Percentiles rank a stretch among this genome's conserved stretches.
phyloP scores from a whole-genome alignment of 2,888 invertebrate species.

The Epinotia ramella region DNA sequence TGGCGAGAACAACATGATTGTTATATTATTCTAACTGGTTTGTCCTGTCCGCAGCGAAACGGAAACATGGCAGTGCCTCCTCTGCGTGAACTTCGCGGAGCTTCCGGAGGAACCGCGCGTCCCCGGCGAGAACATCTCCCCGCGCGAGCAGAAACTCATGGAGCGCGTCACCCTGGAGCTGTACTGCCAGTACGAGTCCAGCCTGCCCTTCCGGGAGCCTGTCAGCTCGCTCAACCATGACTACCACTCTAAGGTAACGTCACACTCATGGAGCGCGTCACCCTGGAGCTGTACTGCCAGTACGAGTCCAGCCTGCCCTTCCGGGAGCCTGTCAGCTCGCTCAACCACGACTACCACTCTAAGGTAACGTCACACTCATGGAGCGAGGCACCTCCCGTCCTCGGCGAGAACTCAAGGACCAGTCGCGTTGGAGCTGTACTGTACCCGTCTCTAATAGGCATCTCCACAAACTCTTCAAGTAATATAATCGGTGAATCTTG shows the following conservation, averaged over 20 bases:
- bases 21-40: too few relatives aligned
- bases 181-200: conserved; percentile 96
- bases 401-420: too few relatives aligned
- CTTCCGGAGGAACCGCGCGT: conserved; percentile 80
- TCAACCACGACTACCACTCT: conserved; percentile 50
- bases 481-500: too few relatives aligned
- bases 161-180: conserved; percentile 95
- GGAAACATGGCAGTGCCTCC: conserved; percentile 96
- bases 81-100: conserved; percentile 93
- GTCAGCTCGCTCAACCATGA: conserved; percentile 87
- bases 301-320: conserved; percentile 95
- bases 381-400: conserved; percentile 82
- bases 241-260: conserved; percentile 69
- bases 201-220: conserved; percentile 94
- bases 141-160: conserved; percentile 88
- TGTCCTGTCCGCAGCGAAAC: conserved; percentile 85
- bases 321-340: conserved; percentile 92
- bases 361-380: conserved; percentile 73
- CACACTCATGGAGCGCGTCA: conserved; percentile 90
- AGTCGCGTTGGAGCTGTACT: too few relatives aligned
- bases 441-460: too few relatives aligned
- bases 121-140: conserved; percentile 79
- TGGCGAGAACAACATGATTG: too few relatives aligned
- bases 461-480: too few relatives aligned
- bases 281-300: conserved; percentile 96